Evolutionary conservation across 2,888 invertebrate genomes (phyloP).

Genomic region (Pocota personata): DNA sequence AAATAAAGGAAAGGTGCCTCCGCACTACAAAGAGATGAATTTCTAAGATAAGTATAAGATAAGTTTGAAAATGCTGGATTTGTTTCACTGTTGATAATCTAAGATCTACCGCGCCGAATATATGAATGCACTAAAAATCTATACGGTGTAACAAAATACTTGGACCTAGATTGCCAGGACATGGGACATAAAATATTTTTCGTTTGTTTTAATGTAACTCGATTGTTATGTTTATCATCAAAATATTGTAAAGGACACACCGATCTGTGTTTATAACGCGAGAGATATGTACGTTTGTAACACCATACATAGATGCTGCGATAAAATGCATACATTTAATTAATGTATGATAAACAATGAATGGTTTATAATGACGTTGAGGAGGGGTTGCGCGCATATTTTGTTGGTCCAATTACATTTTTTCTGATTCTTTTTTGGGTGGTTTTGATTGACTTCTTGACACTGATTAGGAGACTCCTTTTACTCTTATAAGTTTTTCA

Average conservation of each 20-base stretch:
- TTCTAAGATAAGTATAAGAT: conserved; percentile 61
- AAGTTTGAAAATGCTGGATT: conserved; percentile 64
- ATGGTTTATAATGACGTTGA: neutral
- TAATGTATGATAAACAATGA: conserved; percentile 9
- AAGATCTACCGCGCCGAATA: conserved; percentile 61
- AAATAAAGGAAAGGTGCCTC: conserved; percentile 36
- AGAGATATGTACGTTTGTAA: neutral
- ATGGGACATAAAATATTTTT: conserved; percentile 50
- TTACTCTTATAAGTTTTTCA: too few relatives aligned
- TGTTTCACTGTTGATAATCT: conserved; percentile 67
- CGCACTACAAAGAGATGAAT: conserved; percentile 66
- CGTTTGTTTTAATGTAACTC: conserved; percentile 8
- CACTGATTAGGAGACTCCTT: too few relatives aligned
- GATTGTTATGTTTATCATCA: conserved; percentile 12
- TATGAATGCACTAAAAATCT: conserved; percentile 51
- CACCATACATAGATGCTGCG: conserved; percentile 14
- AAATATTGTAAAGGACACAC: neutral
- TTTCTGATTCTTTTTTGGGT: too few relatives aligned
- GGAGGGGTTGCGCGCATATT: too few relatives aligned
- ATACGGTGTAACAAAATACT: conserved; percentile 57
- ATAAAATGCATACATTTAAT: conserved; percentile 27
- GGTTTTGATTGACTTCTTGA: too few relatives aligned
- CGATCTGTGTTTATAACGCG: neutral
- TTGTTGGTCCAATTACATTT: too few relatives aligned
- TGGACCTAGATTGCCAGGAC: conserved; percentile 37